Conservation (phyloP, 2,113 vertebrate genomes). For the Tragelaphus scriptus region DNA sequence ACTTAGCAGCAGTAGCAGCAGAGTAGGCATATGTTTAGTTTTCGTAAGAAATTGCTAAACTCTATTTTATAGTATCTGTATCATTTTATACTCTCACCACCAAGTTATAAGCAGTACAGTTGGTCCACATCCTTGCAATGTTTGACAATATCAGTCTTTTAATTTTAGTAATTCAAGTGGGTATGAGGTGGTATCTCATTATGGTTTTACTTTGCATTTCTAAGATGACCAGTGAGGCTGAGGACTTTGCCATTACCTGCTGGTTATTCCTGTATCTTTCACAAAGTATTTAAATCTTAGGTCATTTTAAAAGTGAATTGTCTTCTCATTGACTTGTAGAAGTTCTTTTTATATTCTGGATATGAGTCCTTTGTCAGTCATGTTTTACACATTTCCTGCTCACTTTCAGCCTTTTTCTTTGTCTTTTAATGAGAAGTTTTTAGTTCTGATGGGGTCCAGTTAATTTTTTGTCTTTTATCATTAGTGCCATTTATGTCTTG, state of each 20-base stretch:
- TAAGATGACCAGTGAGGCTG: neutral
- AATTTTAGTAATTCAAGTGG: neutral
- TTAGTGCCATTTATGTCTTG: neutral
- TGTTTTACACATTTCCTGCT: neutral
- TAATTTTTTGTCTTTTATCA: neutral
- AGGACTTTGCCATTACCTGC: neutral
- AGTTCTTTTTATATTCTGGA: neutral
- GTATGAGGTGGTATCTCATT: neutral
- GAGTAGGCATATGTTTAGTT: neutral
- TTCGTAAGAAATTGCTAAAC: neutral
- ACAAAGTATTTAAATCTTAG: neutral
- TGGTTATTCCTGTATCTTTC: neutral
- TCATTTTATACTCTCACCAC: neutral
- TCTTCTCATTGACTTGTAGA: neutral
- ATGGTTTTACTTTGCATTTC: neutral
- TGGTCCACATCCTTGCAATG: neutral
- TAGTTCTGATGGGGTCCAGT: neutral
- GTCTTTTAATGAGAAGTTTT: neutral
- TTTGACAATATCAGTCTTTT: neutral
- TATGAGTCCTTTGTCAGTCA: neutral
- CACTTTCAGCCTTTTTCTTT: neutral
- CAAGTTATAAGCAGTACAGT: neutral
- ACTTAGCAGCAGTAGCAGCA: neutral
- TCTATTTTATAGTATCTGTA: neutral
- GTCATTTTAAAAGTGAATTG: neutral